phyloP scores from a whole-genome alignment of 1,140 invertebrate genomes.

The Ridgeia piscesae region DNA sequence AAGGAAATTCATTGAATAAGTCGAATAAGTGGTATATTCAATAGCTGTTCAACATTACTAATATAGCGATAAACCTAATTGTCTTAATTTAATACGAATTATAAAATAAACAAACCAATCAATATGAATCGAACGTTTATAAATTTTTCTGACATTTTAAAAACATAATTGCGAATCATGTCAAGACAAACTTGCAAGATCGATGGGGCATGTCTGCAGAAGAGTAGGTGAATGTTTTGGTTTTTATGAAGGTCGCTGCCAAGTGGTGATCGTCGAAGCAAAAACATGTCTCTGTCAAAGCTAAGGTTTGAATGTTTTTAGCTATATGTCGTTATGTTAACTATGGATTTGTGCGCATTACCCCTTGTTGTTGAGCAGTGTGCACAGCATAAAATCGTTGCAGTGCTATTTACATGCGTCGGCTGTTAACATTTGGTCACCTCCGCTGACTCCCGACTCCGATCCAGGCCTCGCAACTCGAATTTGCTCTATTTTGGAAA shows the following conservation, averaged over 20 bases:
- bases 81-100: background rate
- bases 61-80: background rate
- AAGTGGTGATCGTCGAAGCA: background rate
- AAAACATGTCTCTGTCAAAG: background rate
- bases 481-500: background rate
- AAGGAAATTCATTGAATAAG: background rate
- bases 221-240: slow-evolving; percentile 5
- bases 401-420: background rate
- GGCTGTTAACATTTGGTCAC: background rate
- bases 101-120: background rate
- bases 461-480: background rate
- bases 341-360: background rate
- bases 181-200: background rate
- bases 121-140: background rate
- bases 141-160: background rate
- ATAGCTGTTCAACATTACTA: background rate
- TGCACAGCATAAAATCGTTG: background rate
- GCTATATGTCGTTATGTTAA: background rate
- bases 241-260: background rate
- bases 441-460: background rate
- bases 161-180: background rate
- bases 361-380: background rate
- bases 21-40: background rate
- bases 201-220: background rate
- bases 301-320: background rate